A percentile compares a stretch with the other conserved stretches of the same genome.
These are phyloP conservation scores for Bagarius yarrelli DNA, from an alignment of 2,113 vertebrate genomes.

Conservation along the genomic window DNA sequence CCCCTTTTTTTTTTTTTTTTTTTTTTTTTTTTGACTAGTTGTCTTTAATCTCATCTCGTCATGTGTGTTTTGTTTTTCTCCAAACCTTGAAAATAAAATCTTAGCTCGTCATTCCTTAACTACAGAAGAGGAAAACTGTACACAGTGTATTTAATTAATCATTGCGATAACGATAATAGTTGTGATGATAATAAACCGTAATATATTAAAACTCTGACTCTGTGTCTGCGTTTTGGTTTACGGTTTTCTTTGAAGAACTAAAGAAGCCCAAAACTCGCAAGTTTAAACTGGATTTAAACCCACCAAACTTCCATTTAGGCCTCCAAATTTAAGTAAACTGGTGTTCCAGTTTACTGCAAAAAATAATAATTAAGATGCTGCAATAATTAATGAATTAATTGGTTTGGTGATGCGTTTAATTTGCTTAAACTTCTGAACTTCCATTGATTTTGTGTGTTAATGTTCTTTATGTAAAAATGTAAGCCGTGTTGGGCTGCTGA, in stretches of 20 bases:
- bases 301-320: too few species aligned
- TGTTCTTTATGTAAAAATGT: too few species aligned
- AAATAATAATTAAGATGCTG: too few species aligned
- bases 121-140: slow-evolving; percentile 59
- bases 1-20: slow-evolving; percentile 39
- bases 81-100: slow-evolving; percentile 59
- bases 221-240: background rate
- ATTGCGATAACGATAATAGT: slow-evolving; percentile 64
- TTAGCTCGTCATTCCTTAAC: slow-evolving; percentile 69
- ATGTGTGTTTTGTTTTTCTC: slow-evolving; percentile 22
- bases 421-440: too few species aligned
- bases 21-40: slow-evolving; percentile 12
- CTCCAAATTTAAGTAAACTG: too few species aligned
- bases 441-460: too few species aligned
- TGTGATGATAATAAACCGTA: slow-evolving; percentile 77
- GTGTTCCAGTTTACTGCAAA: too few species aligned
- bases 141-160: slow-evolving; percentile 74
- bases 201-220: slow-evolving; percentile 54
- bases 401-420: too few species aligned
- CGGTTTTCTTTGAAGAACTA: background rate
- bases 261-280: too few species aligned
- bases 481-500: too few species aligned
- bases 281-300: too few species aligned
- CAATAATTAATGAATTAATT: too few species aligned
- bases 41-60: slow-evolving; percentile 30